These are phyloP conservation scores for Halocynthia aurantium DNA, from an alignment of 23 tunicate species.

Conservation along the genomic window DNA sequence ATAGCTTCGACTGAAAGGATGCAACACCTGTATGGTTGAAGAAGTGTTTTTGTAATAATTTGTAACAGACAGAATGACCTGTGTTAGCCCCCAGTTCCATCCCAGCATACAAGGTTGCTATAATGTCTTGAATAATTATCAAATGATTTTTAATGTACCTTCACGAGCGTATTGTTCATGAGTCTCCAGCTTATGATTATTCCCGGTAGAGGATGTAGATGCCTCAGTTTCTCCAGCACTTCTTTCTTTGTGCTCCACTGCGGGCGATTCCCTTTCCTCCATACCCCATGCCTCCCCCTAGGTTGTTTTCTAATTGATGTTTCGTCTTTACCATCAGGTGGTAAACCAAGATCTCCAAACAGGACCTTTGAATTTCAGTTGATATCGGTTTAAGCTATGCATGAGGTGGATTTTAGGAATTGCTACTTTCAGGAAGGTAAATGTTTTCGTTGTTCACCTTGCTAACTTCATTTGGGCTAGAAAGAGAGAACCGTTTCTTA, in stretches of 20 bases:
- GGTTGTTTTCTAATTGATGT: background rate
- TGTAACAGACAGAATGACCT: background rate
- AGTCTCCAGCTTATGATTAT: conserved; percentile 73
- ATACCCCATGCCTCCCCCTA: background rate
- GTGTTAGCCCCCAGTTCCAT: too few species aligned
- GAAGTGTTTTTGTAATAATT: background rate
- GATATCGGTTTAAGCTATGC: background rate
- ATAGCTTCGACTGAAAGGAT: conserved; percentile 2
- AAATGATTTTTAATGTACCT: conserved; percentile 25
- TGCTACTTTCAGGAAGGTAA: background rate
- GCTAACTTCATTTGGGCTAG: conserved; percentile 43
- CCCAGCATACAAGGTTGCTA: too few species aligned
- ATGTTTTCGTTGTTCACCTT: conserved; percentile 38
- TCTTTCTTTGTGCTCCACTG: conserved; percentile 65
- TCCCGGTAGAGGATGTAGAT: conserved; percentile 52
- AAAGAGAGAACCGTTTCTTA: conserved; percentile 53
- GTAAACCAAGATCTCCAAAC: conserved; percentile 21
- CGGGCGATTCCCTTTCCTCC: conserved; percentile 1
- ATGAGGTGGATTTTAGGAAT: background rate
- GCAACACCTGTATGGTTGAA: conserved; percentile 1
- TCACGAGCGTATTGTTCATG: conserved; percentile 23
- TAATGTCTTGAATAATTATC: background rate
- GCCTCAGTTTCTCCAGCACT: conserved; percentile 24
- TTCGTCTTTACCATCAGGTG: background rate
- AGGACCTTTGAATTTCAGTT: conserved; percentile 3